Base-by-base conservation (phyloP, 1,140 invertebrate species). In the Zaprionus tsacasi region DNA sequence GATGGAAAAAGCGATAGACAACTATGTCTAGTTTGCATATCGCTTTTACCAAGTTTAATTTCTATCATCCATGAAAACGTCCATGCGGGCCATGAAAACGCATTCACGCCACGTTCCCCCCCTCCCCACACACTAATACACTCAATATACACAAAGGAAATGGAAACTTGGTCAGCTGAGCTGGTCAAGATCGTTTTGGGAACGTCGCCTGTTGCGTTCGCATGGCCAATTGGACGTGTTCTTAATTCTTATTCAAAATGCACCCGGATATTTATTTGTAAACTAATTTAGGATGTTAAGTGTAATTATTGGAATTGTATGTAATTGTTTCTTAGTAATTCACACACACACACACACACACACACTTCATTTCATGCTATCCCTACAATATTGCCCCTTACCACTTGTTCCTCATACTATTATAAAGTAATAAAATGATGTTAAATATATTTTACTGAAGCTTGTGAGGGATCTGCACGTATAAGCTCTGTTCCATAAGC, bases 161-260 rank as follows among this genome's bases (percentile, higher is more conserved):
- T 30, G 21, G 48, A 56, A 25, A 43, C 21, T n/a, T 52, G 13
- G 17, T n/a, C 57, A 74, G 66, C 65, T 69, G 71, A 11, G 57
- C 66, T 69, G 65, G 30, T 33, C 10, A 36, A 36, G 38, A 8
- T 21, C 27, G 3, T 4, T 6, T n/a, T 25, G 15, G 56, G 40
- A 52, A 33, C 56, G 67, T 55, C 21, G 69, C 69, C 69, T 56
- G n/a, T 54, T 71, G 73, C 61, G 73, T 71, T 76, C 43, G 58
- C 70, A 73, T 77, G 75, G 70, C 64, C 63, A 38, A 48, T 67
- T 35, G 27, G 27, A 30, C 27, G 6, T 35, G 33, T 35, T 35
- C 61, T 70, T 61, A 48, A 54, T 60, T 65, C 1, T 43, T n/a
- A 35, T 45, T 54, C 12, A 27, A 21, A 2, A 21, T 21, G 21